phyloP scores from a whole-genome alignment of 1,140 invertebrate genomes.

The Coenobita brevimanus region DNA sequence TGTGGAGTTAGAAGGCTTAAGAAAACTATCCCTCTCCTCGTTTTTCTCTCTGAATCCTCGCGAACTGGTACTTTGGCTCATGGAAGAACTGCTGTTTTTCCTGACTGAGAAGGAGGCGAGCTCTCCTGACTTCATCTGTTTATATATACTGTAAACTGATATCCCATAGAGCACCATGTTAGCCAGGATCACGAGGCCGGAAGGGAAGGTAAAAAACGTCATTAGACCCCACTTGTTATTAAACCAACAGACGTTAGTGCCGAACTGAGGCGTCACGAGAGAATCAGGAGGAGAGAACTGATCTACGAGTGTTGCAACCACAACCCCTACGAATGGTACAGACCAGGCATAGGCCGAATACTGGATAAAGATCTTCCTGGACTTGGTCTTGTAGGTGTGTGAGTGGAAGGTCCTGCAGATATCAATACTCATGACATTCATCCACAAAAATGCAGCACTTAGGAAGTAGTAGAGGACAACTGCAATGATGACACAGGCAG shows the following conservation, averaged over 20 bases:
- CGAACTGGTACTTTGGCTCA: slow-evolving; percentile 27
- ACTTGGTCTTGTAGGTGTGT: slow-evolving; percentile 56
- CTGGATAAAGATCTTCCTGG: slow-evolving; percentile 53
- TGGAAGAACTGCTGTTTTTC: slow-evolving; percentile 36
- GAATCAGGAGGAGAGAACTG: slow-evolving; percentile 23
- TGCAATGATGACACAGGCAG: slow-evolving; percentile 24
- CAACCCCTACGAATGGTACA: slow-evolving; percentile 19
- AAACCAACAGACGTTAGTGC: slow-evolving; percentile 62
- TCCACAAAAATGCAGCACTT: slow-evolving; percentile 60
- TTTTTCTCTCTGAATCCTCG: no score
- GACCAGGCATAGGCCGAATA: slow-evolving; percentile 66
- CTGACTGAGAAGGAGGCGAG: slow-evolving; percentile 57
- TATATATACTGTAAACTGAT: slow-evolving; percentile 71
- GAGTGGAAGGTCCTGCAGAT: slow-evolving; percentile 66
- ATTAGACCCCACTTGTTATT: slow-evolving; percentile 71
- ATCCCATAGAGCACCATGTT: slow-evolving; percentile 74
- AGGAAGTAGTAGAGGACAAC: slow-evolving; percentile 65
- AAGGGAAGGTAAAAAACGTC: slow-evolving; percentile 74
- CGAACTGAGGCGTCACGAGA: slow-evolving; percentile 61
- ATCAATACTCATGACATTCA: slow-evolving; percentile 69
- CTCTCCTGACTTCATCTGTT: slow-evolving; percentile 55
- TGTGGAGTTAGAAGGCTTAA: neutral
- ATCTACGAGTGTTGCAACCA: slow-evolving; percentile 44
- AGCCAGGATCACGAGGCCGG: slow-evolving; percentile 72
- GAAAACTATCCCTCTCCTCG: neutral